Base-by-base conservation (phyloP, 2,113 vertebrate genomes). In the Caloenas nicobarica region DNA sequence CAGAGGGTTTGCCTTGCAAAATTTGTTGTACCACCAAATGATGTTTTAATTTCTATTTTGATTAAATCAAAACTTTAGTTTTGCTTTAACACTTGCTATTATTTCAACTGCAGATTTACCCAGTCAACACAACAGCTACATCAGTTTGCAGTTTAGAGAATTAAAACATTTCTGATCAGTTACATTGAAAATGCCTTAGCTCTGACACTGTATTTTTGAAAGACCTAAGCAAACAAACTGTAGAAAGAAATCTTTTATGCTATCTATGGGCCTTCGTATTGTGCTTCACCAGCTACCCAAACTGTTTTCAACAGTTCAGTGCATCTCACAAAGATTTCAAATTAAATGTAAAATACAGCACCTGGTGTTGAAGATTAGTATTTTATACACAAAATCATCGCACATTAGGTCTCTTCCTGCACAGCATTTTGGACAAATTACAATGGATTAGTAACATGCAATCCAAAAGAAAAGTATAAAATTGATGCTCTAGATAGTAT, bases 261-360 rank as follows among this genome's bases (percentile, higher is more conserved):
- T 46, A 7, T 7, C 51, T 48, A 4, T 57, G 22, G 33, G 5
- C 61, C 58, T 84, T 77, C 57, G 61, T 56, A 86, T 10, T 86
- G 66, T 50, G 25, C 76, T 89, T 84, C 80, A 84, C 53, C 71
- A 86, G 46, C 76, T 95, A 73, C 86, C 34, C 71, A 91, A 73
- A 86, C 42, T 95, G 76, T 87, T 95, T 96, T 60, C 64, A 76
- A 81, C 65, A 86, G 31, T 76, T 92, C 92, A 91, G 48, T 68
- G 40, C 48, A 38, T 58, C 81, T 85, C 76, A 86, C 12, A 69
- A 69, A 31, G 51, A 51, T 89, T 94, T 89, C 73, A 94, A 76
- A 91, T 89, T 72, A 91, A 91, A 97, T 84, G 58, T 77, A 65
- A 96, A 96, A 92, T n/a, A 29, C 25, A 51, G 74, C 56, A 34